Base-by-base conservation (phyloP, 2,797 vertebrate genomes). In the Argya squamiceps region DNA sequence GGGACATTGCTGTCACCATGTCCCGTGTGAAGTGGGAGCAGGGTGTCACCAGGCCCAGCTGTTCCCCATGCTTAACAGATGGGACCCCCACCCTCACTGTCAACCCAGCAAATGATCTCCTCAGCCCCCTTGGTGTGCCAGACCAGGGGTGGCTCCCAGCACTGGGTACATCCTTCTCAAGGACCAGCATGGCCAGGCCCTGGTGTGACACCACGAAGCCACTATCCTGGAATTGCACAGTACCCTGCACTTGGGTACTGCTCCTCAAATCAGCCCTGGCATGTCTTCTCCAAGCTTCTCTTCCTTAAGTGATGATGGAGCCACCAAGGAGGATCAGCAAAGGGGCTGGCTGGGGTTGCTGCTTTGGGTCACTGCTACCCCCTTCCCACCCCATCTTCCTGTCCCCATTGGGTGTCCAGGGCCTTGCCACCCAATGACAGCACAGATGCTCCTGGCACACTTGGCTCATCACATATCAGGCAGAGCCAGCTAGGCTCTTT, bases 31-130 rank as follows among this genome's bases (percentile, higher is more conserved):
- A 8, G 2, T 17, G 23, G 69, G 3, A 16, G 15, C 32, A 60
- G 10, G 41, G 41, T 24, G 41, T 43, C 64, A 46, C 27, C 3
- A 11, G 49, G 19, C 29, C 63, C 37, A n/a, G 21, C 44, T 24
- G 13, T 22, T 52, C 22, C 23, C 43, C 30, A 24, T 1, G 4
- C 27, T 59, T 49, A 37, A 75, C 65, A 70, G 62, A 65, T 10
- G 20, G 43, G 37, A 50, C 39, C 20, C 30, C 6, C 6, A 41
- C 3, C 10, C 26, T 41, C 0, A 0, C 22, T 15, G 11, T 44
- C 52, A 78, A 52, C 29, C 69, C 41, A 64, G 60, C 20, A 69
- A 60, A 62, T 43, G 0, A 49, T 44, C 52, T 70, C 23, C 62
- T 81, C 56, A 19, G 15, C 32, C 15, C 36, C 29, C 32, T 27